Conservation (phyloP, 2,797 vertebrate genomes). For the Lepus townsendii region DNA sequence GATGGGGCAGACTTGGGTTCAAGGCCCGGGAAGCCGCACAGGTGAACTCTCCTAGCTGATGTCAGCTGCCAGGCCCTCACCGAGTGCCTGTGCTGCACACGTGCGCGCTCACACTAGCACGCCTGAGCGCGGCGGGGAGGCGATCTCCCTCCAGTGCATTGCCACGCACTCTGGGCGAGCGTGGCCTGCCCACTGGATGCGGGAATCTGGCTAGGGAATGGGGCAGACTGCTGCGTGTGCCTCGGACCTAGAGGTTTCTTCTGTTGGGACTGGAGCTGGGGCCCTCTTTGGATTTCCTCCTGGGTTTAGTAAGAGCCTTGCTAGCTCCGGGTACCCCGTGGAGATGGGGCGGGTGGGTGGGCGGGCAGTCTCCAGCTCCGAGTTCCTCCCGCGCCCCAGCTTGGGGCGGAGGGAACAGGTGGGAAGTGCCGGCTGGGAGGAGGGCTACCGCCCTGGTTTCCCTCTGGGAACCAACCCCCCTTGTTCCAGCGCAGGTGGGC, state of each 20-base stretch:
- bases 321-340: not conserved
- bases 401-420: conserved; percentile 45
- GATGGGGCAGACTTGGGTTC: too few species aligned
- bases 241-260: not conserved
- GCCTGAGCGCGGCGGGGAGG: not conserved
- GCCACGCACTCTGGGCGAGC: not conserved
- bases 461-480: not conserved
- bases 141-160: not conserved
- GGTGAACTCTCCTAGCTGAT: not conserved
- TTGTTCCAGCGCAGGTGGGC: not conserved
- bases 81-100: conserved; percentile 21
- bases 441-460: not conserved
- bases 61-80: not conserved
- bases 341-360: too few species aligned
- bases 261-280: not conserved
- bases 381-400: accelerated
- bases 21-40: not conserved
- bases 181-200: not conserved
- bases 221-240: not conserved
- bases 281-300: not conserved
- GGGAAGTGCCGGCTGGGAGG: not conserved
- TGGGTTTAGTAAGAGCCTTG: not conserved
- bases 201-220: not conserved
- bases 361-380: not conserved
- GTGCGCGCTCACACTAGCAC: not conserved